These are phyloP conservation scores for Alouatta palliata DNA, from an alignment of 2,113 vertebrate genomes.

Conservation along the genomic window DNA sequence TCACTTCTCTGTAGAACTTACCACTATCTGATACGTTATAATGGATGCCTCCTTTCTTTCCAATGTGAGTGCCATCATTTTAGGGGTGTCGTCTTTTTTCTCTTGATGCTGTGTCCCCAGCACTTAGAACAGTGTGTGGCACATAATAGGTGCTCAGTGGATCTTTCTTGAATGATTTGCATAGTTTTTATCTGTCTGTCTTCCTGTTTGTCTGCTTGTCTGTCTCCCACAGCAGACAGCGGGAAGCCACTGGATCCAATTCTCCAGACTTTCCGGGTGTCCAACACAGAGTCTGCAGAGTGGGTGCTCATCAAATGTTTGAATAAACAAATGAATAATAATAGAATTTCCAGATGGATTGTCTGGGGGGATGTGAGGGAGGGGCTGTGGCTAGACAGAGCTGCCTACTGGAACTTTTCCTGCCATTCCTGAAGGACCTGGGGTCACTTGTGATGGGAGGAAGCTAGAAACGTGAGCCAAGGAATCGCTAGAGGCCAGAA, in stretches of 20 bases:
- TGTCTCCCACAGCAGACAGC: not conserved
- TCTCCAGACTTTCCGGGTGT: not conserved
- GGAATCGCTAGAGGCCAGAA: not conserved
- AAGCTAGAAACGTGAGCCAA: not conserved
- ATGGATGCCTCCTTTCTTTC: not conserved
- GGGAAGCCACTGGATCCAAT: not conserved
- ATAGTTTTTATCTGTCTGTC: not conserved
- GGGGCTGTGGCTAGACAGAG: not conserved
- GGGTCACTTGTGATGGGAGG: not conserved
- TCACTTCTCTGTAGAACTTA: not conserved
- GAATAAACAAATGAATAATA: not conserved
- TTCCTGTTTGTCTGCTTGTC: not conserved
- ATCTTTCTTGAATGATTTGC: not conserved
- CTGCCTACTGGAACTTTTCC: not conserved
- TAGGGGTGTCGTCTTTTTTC: not conserved
- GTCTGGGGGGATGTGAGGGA: not conserved
- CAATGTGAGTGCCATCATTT: fast-evolving
- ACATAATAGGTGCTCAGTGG: not conserved
- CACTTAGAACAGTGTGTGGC: not conserved
- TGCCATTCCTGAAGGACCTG: not conserved
- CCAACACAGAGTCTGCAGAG: not conserved
- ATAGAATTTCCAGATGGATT: conserved; percentile 4
- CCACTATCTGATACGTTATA: fast-evolving
- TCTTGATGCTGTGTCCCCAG: fast-evolving
- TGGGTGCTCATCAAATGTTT: not conserved